Evolutionary conservation across 1,140 invertebrate genomes (phyloP), one percentile per base, ranked within the genome.

Genomic region (Holotrichia oblita): DNA sequence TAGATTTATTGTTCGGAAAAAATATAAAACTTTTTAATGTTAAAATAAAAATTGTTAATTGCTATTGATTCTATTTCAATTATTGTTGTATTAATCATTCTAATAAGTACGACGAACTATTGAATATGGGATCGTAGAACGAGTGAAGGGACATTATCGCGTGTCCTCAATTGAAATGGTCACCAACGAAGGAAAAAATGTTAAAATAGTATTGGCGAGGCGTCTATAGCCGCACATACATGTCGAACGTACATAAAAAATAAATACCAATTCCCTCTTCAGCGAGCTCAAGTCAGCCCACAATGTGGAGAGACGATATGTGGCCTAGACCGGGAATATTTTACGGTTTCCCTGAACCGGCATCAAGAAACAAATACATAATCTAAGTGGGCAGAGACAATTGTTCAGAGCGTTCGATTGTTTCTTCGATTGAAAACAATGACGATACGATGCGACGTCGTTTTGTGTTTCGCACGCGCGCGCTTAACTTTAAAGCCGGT

Each of bases 301-400:
- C 59, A 10, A 27, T 6, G 6, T 22, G 59, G 59, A 4, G 59
- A 64, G 17, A 17, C 59, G 59, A 64, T 64, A 22, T 64, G 59
- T 64, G n/a, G 59, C 59, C 59, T 20, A 64, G n/a, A 8, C 59
- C 24, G 59, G 14, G 59, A 27, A 64, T 64, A 64, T 64, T 64
- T 64, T 64, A 64, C 59, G 59, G 17, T 64, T 64, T 64, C 59
- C 59, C 17, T 64, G 59, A 64, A 64, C 22, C 59, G 59, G 59
- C 59, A 64, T 17, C 14, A 64, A 64, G n/a, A 14, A 64, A 64
- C 59, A 64, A 64, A 64, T 17, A 64, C 59, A 64, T 64, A 64
- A 22, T 27, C 59, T 64, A 64, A 64, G 59, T 64, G 59, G 59
- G 59, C 59, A 64, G 17, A 10, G 59, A 64, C 59, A 64, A 64